Percentiles rank a stretch among this genome's conserved stretches.
These are phyloP conservation scores for Tridacna crocea DNA, from an alignment of 2,888 invertebrate species.

Conservation along the genomic window DNA sequence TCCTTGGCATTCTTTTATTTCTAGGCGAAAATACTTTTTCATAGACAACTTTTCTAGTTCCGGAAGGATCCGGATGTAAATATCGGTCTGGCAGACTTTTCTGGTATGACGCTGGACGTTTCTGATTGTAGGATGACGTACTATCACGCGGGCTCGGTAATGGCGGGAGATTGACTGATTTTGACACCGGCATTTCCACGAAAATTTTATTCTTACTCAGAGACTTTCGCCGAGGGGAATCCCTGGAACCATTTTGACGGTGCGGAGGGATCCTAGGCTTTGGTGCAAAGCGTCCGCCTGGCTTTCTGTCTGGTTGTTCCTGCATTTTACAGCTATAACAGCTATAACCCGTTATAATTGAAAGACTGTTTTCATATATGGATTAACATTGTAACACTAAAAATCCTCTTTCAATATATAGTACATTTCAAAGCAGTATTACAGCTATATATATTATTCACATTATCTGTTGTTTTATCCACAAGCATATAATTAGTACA, in stretches of 20 bases:
- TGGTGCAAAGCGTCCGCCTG: constrained; percentile 4
- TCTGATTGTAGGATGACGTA: constrained; percentile 31
- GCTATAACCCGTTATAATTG: no score
- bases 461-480: no score
- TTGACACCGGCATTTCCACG: constrained; percentile 20
- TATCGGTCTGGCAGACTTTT: constrained; percentile 23
- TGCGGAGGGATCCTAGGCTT: neutral
- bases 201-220: constrained; percentile 45
- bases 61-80: constrained; percentile 8
- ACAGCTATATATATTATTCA: no score
- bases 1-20: constrained; percentile 24
- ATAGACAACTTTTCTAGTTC: constrained; percentile 38
- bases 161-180: constrained; percentile 11
- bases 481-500: no score
- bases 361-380: no score
- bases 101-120: constrained; percentile 27
- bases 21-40: constrained; percentile 16
- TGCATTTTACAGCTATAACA: neutral
- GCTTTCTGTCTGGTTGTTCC: neutral
- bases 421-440: no score
- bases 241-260: neutral
- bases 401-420: no score
- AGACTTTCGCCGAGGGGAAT: constrained; percentile 30
- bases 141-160: constrained; percentile 27
- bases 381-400: no score